Base-by-base conservation (phyloP, 2,888 invertebrate species). In the Pocota personata region DNA sequence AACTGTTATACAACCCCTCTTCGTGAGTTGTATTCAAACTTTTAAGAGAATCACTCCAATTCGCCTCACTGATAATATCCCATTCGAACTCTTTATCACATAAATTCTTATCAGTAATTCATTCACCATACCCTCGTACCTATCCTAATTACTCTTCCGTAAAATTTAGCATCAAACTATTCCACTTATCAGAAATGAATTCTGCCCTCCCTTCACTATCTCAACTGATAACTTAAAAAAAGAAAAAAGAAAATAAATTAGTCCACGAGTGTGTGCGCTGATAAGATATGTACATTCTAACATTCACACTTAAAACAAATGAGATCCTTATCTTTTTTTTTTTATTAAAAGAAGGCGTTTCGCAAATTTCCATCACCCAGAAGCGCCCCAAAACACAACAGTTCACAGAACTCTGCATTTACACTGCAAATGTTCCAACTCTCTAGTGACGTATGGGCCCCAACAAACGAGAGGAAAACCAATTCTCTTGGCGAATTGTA, bases 1-100 rank as follows among this genome's bases (percentile, higher is more conserved):
- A 77, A 50, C 76, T 77, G 76, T 77, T 77, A 77, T 77, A 77
- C 76, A 19, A 3, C 12, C 7, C 12, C 50, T 67, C 67, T 60
- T 16, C 12, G 1, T 1, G 0, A 10, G n/a, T n/a, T n/a, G n/a
- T n/a, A n/a, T 30, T 50, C 5, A 19, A n/a, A n/a, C n/a, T 14
- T 10, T 24, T 16, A 50, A 77, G 77, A 60, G 77, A 60, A 12
- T 0, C 6, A 30, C 1, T 19, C 5, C 6, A 64, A 58, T 66
- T 76, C 76, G 66, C 66, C 48, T 12, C 57, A 35, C 46, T 72
- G 50, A 72, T 60, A 72, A 48, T 12, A 21, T 32, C 48, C 21
- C n/a, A 66, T 16, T 14, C 0, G 3, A 19, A n/a, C 19, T 40
- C 14, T 43, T 27, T 40, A 19, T 37, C 35, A 10, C 43, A 52